Evolutionary conservation across 1,140 invertebrate genomes (phyloP).

Genomic region (Venustaconcha ellipsiformis): DNA sequence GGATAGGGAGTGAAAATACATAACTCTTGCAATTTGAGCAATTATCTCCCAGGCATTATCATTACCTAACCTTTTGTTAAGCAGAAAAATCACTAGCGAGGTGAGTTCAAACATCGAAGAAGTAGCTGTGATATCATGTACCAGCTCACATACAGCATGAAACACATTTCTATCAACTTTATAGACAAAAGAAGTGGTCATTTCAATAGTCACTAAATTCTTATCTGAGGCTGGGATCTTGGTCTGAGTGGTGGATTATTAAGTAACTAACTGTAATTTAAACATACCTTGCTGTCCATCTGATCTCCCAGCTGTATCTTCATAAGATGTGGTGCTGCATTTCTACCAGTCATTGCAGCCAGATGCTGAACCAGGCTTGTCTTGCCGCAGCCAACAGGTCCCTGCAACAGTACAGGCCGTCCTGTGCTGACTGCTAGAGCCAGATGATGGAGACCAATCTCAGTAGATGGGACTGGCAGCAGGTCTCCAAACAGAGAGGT

Average conservation of each 20-base stretch:
- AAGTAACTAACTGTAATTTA: not conserved
- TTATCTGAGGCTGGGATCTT: not conserved
- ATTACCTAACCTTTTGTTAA: too few relatives aligned
- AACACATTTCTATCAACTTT: too few relatives aligned
- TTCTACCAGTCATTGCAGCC: conserved; percentile 81
- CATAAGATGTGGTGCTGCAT: conserved; percentile 70
- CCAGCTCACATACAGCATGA: too few relatives aligned
- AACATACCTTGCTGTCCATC: conserved; percentile 87
- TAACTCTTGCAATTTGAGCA: too few relatives aligned
- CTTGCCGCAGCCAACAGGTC: conserved; percentile 95
- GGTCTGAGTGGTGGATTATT: not conserved
- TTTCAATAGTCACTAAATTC: not conserved
- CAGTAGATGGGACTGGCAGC: conserved; percentile 61
- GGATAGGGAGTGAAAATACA: too few relatives aligned
- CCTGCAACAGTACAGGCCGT: conserved; percentile 84
- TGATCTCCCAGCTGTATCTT: conserved; percentile 97
- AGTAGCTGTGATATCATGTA: too few relatives aligned
- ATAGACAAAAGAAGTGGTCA: too few relatives aligned
- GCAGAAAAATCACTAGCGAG: too few relatives aligned
- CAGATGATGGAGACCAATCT: conserved; percentile 55
- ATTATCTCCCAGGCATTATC: too few relatives aligned
- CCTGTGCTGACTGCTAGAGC: conserved; percentile 63
- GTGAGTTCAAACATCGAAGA: too few relatives aligned
- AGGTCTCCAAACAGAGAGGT: conserved; percentile 26
- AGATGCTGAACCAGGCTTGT: conserved; percentile 91